These are phyloP conservation scores for Lordiphosa andalusiaca DNA, from an alignment of 2,888 invertebrate genomes.

Conservation along the genomic window DNA sequence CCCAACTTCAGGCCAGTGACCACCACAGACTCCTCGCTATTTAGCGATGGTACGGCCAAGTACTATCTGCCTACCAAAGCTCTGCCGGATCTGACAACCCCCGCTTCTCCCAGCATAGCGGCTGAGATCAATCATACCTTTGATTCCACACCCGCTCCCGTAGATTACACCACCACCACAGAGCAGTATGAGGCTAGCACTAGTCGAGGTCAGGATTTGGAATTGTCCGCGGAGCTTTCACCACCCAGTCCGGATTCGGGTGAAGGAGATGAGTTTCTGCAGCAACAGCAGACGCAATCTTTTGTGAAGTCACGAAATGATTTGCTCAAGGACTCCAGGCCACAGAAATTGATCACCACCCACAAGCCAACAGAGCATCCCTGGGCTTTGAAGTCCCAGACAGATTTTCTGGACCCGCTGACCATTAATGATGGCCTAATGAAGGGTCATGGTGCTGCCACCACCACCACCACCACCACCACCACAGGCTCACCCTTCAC, in stretches of 20 bases:
- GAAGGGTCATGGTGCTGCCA: constrained; percentile 71
- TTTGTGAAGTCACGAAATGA: constrained; percentile 83
- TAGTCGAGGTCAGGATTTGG: constrained; percentile 81
- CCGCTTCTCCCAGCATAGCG: constrained; percentile 85
- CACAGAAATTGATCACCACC: constrained; percentile 50
- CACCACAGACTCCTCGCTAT: constrained; percentile 62
- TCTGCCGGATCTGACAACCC: constrained; percentile 77
- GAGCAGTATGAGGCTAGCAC: constrained; percentile 80
- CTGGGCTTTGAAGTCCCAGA: constrained; percentile 82
- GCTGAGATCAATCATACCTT: constrained; percentile 71
- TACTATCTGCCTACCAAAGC: constrained; percentile 75
- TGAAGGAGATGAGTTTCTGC: constrained; percentile 84
- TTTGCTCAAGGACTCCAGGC: constrained; percentile 44
- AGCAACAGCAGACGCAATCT: constrained; percentile 86
- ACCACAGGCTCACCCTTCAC: constrained; percentile 79
- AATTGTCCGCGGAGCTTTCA: constrained; percentile 78
- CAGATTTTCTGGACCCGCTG: constrained; percentile 86
- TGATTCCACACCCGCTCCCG: constrained; percentile 62
- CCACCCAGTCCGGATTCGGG: constrained; percentile 80
- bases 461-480: constrained; percentile 56
- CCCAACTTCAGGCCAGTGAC: constrained; percentile 61
- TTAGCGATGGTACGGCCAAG: constrained; percentile 72
- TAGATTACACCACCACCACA: constrained; percentile 60
- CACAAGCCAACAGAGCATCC: constrained; percentile 79
- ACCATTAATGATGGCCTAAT: constrained; percentile 86